These are phyloP conservation scores for Labeo calbasu DNA, from an alignment of 2,797 vertebrate genomes.

Conservation along the genomic window DNA sequence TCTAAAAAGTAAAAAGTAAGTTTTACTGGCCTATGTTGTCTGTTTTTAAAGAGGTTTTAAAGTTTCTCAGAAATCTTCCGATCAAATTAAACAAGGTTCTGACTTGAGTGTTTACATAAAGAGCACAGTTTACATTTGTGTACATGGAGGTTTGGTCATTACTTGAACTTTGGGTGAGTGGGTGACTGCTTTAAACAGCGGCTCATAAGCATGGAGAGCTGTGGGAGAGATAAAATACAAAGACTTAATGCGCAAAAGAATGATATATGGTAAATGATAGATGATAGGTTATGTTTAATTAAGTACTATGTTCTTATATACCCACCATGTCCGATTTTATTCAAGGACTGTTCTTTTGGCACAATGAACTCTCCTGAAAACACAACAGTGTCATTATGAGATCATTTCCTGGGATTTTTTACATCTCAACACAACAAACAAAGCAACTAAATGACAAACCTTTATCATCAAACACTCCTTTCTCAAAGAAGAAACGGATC, in stretches of 20 bases:
- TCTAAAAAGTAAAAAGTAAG: neutral
- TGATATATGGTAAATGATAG: neutral
- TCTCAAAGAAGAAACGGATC: constrained; percentile 96
- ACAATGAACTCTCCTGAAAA: constrained; percentile 85
- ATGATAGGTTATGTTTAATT: neutral
- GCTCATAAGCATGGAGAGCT: constrained; percentile 90
- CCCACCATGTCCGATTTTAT: constrained; percentile 96
- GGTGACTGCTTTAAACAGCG: constrained; percentile 86
- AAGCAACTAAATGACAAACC: constrained; percentile 71
- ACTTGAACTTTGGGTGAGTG: constrained; percentile 90
- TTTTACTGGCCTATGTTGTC: neutral
- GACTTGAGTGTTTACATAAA: neutral
- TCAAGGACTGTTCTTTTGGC: constrained; percentile 84
- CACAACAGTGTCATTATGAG: neutral
- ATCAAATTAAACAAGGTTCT: neutral
- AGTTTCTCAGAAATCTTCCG: neutral
- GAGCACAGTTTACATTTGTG: neutral
- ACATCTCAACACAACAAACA: neutral
- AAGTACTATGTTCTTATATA: neutral
- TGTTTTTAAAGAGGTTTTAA: neutral
- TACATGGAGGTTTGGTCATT: constrained; percentile 58
- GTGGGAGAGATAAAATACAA: constrained; percentile 24
- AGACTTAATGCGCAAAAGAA: neutral
- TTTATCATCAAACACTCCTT: constrained; percentile 89
- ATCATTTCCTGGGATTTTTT: neutral